Evolutionary conservation across 2,888 invertebrate species (phyloP).

Genomic region (Caradrina clavipalpis): DNA sequence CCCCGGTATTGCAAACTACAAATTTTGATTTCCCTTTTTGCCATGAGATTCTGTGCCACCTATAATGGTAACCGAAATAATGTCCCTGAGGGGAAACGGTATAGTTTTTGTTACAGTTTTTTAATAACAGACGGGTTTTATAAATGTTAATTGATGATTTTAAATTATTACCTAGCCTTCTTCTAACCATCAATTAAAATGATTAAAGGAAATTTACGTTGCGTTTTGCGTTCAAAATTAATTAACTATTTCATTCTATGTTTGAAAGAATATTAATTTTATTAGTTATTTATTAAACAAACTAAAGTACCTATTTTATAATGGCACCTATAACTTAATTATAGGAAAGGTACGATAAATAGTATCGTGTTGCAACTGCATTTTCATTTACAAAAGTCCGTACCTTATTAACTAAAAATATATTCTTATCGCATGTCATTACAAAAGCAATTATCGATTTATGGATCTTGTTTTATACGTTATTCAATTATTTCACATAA

Average conservation of each 20-base stretch:
- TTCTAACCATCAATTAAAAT: neutral
- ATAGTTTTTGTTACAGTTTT: constrained; percentile 20
- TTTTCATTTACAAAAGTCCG: constrained; percentile 16
- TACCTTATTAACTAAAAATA: constrained; percentile 40
- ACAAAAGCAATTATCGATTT: constrained; percentile 49
- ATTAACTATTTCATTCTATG: neutral
- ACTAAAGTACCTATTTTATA: no score
- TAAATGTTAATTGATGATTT: neutral
- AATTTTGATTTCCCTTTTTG: no score
- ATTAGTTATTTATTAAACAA: neutral
- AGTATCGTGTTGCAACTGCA: neutral
- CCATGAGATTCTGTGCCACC: no score
- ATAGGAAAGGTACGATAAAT: neutral
- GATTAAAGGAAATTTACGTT: neutral
- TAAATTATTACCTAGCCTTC: neutral
- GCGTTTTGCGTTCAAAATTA: neutral
- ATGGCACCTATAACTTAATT: no score
- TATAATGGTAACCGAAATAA: neutral
- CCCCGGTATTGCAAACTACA: no score
- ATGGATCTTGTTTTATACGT: constrained; percentile 50
- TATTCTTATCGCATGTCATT: constrained; percentile 50
- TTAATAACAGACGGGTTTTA: constrained; percentile 19
- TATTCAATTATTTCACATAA: constrained; percentile 52
- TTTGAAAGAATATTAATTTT: neutral
- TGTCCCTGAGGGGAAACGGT: constrained; percentile 16